Base-by-base conservation (phyloP, 2,888 invertebrate genomes). In the Ctenicera cuprea region DNA sequence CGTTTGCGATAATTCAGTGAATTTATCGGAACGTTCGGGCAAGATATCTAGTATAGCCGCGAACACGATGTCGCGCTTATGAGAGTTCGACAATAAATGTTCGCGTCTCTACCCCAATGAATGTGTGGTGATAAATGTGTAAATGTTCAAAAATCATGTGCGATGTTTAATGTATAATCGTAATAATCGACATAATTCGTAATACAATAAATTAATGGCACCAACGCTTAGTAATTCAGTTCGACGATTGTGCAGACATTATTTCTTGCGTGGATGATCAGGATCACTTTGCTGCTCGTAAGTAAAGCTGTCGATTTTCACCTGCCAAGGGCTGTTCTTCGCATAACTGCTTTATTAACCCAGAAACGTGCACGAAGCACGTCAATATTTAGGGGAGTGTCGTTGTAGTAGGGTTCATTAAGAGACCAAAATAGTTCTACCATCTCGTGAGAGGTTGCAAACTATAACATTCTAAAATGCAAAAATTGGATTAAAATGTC, bases 341-440 rank as follows among this genome's bases (percentile, higher is more conserved):
- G 14, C 61, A 30, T 57, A 41, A 41, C 41, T 41, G 61, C 41
- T 61, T 61, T 22, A 61, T 61, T 61, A 61, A 61, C 61, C 61
- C 61, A 61, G 61, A 61, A 61, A 61, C 48, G 63, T 63, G 48
- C 45, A 59, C n/a, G 52, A 54, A 63, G 33, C 54, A 54, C 63
- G 52, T 70, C 70, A 43, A 70, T 70, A 70, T 63, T 63, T 70
- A 70, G 63, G 63, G 70, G 70, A 70, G 63, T 68, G 70, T 41
- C 63, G 52, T 63, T 43, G 33, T 33, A 20, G 48, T 50, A 16
- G 64, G 64, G 33, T 64, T 64, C 48, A 64, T 61, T 61, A 64
- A 41, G 50, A n/a, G 64, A 33, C 38, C 16, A 45, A 63, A 63
- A 48, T 63, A 22, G 48, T 50, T 41, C 18, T n/a, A 30, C 48